Evolutionary conservation across 2,888 invertebrate species (phyloP).

Genomic region (Nemurella pictetii): DNA sequence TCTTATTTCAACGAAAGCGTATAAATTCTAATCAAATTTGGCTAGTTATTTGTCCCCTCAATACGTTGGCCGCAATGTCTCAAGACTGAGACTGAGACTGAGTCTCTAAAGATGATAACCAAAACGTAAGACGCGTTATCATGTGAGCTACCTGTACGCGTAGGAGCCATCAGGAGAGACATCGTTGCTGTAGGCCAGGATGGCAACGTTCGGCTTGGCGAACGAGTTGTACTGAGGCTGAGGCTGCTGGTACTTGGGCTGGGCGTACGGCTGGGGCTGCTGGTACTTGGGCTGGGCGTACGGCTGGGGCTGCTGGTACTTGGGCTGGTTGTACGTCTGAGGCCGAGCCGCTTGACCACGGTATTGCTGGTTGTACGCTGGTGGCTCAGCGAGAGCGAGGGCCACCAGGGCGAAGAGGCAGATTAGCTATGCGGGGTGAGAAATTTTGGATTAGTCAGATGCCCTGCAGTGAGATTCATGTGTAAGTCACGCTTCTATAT

Average conservation of each 20-base stretch:
- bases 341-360: too few relatives aligned
- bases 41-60: too few relatives aligned
- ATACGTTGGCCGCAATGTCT: too few relatives aligned
- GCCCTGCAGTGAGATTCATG: too few relatives aligned
- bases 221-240: constrained; percentile 20
- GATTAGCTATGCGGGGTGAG: background rate
- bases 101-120: too few relatives aligned
- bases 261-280: background rate
- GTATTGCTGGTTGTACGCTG: background rate
- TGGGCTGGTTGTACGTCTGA: constrained; percentile 23
- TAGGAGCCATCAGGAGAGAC: constrained; percentile 59
- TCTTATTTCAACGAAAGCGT: too few relatives aligned
- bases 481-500: too few relatives aligned
- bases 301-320: background rate
- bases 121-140: too few relatives aligned
- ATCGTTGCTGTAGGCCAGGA: constrained; percentile 63
- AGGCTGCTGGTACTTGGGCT: constrained; percentile 5
- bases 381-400: constrained; percentile 49
- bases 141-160: constrained; percentile 53
- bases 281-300: background rate
- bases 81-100: too few relatives aligned
- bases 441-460: background rate
- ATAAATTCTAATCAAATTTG: too few relatives aligned
- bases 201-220: constrained; percentile 54
- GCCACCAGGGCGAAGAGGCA: constrained; percentile 35